Evolutionary conservation across 23 tunicate genomes (phyloP).

Genomic region (Ciona savignyi): DNA sequence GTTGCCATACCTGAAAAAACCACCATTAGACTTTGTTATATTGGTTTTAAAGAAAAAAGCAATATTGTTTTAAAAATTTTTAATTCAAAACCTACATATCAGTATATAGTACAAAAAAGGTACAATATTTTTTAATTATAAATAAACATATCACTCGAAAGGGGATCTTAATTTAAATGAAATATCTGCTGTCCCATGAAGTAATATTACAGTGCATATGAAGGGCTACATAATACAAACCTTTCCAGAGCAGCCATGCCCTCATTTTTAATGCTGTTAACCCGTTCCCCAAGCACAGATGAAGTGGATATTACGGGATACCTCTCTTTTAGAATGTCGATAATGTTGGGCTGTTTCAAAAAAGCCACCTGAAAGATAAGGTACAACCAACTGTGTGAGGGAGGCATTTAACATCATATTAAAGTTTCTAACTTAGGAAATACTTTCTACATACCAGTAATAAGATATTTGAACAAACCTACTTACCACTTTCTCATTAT

Average conservation of each 20-base stretch:
- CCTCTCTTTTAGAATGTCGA: slow-evolving; percentile 65
- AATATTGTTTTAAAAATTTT: too few relatives aligned
- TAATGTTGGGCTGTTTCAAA: slow-evolving; percentile 72
- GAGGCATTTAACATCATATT: too few relatives aligned
- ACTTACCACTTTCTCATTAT: slow-evolving; percentile 93
- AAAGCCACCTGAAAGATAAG: slow-evolving; percentile 92
- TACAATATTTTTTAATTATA: too few relatives aligned
- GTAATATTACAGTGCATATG: neutral
- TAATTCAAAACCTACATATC: too few relatives aligned
- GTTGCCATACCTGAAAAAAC: slow-evolving; percentile 55
- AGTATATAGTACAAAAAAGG: too few relatives aligned
- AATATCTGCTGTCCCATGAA: neutral
- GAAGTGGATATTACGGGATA: slow-evolving; percentile 47
- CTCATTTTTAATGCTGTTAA: slow-evolving; percentile 56
- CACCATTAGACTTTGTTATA: neutral
- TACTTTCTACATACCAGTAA: too few relatives aligned
- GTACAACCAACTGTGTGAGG: too few relatives aligned
- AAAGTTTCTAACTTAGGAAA: too few relatives aligned
- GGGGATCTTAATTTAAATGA: too few relatives aligned
- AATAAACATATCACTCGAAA: too few relatives aligned
- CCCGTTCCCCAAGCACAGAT: slow-evolving; percentile 42
- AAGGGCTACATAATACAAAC: slow-evolving; percentile 6
- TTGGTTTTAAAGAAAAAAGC: too few relatives aligned
- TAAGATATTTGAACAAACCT: too few relatives aligned
- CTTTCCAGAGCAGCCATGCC: slow-evolving; percentile 79